Percentiles rank a stretch among this genome's conserved stretches.
Evolutionary conservation across 2,113 vertebrate species (phyloP).

Genomic region (Corapipo altera): DNA sequence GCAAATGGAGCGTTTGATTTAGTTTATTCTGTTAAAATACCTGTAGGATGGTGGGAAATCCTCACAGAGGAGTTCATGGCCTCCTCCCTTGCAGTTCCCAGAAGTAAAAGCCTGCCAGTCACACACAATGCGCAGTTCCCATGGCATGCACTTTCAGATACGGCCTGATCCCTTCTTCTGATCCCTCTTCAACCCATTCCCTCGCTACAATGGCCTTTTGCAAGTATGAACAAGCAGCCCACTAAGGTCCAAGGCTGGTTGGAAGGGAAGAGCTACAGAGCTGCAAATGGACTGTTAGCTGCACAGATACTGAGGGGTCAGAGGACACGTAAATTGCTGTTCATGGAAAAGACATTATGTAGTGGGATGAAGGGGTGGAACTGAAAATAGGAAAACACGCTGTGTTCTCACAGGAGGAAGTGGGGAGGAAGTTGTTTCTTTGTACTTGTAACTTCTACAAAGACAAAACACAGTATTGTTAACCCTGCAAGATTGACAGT

Average conservation of each 20-base stretch:
- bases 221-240: background rate
- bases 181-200: background rate
- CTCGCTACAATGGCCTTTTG: background rate
- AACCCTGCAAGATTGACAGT: background rate
- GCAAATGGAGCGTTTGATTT: background rate
- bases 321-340: background rate
- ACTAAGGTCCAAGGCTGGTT: background rate
- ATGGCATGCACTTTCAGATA: background rate
- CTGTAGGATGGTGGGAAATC: background rate
- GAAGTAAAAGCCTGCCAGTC: background rate
- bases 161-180: background rate
- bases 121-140: background rate
- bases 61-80: background rate
- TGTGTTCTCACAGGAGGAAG: background rate
- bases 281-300: background rate
- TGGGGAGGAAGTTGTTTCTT: constrained; percentile 1
- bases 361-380: background rate
- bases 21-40: background rate
- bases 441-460: background rate
- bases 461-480: background rate
- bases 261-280: background rate
- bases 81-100: background rate
- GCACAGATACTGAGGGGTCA: background rate
- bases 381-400: background rate
- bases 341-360: background rate